phyloP scores from a whole-genome alignment of 2,797 vertebrate genomes.

The Limosa lapponica region DNA sequence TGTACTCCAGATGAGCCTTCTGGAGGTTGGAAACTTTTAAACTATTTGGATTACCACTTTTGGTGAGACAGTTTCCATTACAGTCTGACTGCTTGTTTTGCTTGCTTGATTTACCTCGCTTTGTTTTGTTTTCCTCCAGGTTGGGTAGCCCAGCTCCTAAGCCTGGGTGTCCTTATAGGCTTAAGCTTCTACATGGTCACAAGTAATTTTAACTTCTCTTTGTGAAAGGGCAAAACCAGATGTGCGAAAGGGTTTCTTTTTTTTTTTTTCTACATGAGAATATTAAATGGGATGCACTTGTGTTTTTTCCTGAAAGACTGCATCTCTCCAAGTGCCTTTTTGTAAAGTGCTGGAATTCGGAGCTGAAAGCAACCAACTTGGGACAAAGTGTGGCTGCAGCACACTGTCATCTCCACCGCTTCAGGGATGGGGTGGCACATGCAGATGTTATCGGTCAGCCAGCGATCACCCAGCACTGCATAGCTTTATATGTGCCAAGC shows the following conservation, averaged over 20 bases:
- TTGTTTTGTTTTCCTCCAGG: neutral
- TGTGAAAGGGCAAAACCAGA: neutral
- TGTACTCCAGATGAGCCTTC: neutral
- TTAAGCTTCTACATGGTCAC: neutral
- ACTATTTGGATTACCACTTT: neutral
- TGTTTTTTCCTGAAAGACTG: neutral
- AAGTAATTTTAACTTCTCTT: neutral
- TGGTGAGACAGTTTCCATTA: neutral
- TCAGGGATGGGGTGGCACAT: neutral
- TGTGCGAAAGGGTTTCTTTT: neutral
- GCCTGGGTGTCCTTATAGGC: neutral
- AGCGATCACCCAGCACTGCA: neutral
- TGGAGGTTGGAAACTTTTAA: neutral
- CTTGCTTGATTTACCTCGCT: neutral
- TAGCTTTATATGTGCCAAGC: fast-evolving
- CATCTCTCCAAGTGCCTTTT: neutral
- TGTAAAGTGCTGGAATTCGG: neutral
- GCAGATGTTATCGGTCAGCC: neutral
- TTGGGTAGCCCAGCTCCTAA: neutral
- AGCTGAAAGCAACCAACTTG: neutral
- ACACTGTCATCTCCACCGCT: neutral
- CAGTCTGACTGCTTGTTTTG: neutral
- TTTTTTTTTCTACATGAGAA: neutral
- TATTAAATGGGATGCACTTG: neutral
- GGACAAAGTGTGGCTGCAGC: neutral